Evolutionary conservation across 1,140 invertebrate species (phyloP).

Genomic region (Drosophila sechellia): DNA sequence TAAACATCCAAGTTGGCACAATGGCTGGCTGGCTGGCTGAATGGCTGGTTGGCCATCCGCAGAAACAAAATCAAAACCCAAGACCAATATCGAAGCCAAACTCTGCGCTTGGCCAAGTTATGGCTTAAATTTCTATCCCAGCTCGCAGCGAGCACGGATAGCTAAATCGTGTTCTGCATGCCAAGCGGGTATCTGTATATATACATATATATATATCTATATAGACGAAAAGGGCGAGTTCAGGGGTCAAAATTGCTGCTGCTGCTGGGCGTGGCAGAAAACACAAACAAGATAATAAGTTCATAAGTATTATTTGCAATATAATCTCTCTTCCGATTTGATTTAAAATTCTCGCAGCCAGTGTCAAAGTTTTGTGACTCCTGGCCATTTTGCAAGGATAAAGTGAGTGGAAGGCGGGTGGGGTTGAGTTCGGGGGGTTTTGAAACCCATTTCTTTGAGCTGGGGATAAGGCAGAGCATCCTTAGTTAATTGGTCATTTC

Average conservation of each 20-base stretch:
- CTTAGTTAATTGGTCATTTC: conserved; percentile 70
- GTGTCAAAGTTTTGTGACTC: conserved; percentile 67
- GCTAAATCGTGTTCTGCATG: conserved; percentile 70
- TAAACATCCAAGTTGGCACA: conserved; percentile 79
- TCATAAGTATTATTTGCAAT: conserved; percentile 81
- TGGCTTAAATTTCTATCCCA: conserved; percentile 79
- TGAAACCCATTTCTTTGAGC: conserved; percentile 31
- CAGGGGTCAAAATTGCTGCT: conserved; percentile 7
- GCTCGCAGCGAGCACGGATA: conserved; percentile 57
- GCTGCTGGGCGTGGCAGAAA: conserved; percentile 41
- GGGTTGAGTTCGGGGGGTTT: not conserved
- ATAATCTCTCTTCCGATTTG: conserved; percentile 73
- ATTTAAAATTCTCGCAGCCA: conserved; percentile 72
- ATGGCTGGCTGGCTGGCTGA: conserved; percentile 16
- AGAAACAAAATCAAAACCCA: conserved; percentile 61
- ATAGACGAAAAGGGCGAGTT: not conserved
- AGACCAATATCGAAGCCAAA: conserved; percentile 71
- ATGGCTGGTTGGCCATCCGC: conserved; percentile 7
- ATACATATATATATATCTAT: conserved; percentile 5
- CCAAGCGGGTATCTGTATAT: conserved; percentile 46
- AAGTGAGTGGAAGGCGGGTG: not conserved
- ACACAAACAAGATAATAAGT: conserved; percentile 83
- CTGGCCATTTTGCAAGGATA: conserved; percentile 14
- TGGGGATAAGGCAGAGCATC: conserved; percentile 53
- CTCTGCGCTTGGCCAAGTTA: conserved; percentile 66